Base-by-base conservation (phyloP, 2,797 vertebrate genomes). In the Malacoraja senta region DNA sequence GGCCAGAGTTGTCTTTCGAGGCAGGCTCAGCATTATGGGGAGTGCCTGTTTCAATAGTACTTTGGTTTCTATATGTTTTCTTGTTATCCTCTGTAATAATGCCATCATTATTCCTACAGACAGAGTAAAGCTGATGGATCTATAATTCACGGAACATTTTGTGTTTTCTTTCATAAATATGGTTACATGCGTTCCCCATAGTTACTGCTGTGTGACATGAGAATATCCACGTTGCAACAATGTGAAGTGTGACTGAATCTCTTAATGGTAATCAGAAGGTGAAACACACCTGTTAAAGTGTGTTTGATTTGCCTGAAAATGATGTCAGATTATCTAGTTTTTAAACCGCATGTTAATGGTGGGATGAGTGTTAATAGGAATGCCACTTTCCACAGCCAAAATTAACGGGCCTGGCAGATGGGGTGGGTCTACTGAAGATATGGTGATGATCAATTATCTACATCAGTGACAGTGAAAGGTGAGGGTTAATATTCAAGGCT, bases 371-470 rank as follows among this genome's bases (percentile, higher is more conserved):
- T 35, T 35, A 65, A 68, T 3, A 68, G n/a, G 2, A 88, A 88
- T 68, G 17, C 63, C 15, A 88, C 7, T 15, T 68, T 88, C n/a
- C n/a, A 68, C 61, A 44, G 84, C 15, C n/a, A 35, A 32, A 65
- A 88, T 68, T 88, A 88, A 88, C 35, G 58, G 19, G 15, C 3
- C n/a, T 68, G 61, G 61, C 32, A 32, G n/a, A n/a, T 68, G 8
- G 6, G 65, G 84, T 68, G n/a, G 68, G n/a, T 88, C 84, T 68
- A 32, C 65, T 68, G n/a, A 35, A 35, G 61, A 58, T 17, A 12
- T 32, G 17, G 84, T 88, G 84, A 88, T 68, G 63, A 88, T 88
- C 17, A 88, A 88, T 88, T 68, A 65, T 15, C 61, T 88, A 15
- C 84, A 88, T 65, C 35, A 88, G 61, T 88, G n/a, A 19, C 61